Evolutionary conservation across 2,113 vertebrate species (phyloP), one percentile per base, ranked within the genome.

Genomic region (Amphiprion percula): DNA sequence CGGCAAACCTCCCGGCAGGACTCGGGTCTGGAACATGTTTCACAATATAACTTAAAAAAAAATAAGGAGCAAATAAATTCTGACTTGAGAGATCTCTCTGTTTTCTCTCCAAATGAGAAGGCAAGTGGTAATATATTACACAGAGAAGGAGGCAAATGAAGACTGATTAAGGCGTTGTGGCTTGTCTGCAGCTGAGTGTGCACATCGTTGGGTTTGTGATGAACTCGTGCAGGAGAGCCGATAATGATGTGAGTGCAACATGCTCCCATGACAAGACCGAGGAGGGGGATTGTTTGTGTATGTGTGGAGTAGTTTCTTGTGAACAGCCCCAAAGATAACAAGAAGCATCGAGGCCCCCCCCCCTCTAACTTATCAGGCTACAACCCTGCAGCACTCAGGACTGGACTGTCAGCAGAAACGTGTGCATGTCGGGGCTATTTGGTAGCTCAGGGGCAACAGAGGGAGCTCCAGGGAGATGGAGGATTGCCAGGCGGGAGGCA

Each of bases 121-220:
- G 4, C 66, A 63, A 63, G 64, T 41, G 60, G 16, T 58, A 47
- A 65, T 53, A 54, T 71, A 56, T 87, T 79, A 84, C 65, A 70
- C 56, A 47, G 52, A 83, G 53, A 60, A 63, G 33, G 52, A 55
- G 66, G 75, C 83, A 90, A 93, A 94, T 91, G 84, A 90, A 90
- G 93, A 93, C 84, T 87, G 92, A 93, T 90, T 77, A 84, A 68
- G 79, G 69, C 37, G 84, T 66, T 87, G 52, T 67, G 67, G 52
- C 64, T 63, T 65, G 73, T 76, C 74, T 72, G 68, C 71, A 73
- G 88, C 81, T 91, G 90, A 93, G 80, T 90, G 79, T 54, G 88
- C 88, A 78, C 19, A 79, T 90, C 23, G 44, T n/a, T 76, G 69
- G 69, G 80, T 72, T 79, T 78, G 21, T 81, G 87, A 81, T 74